These are phyloP conservation scores for Panagrolaimus sp. DNA, from an alignment of 1,140 invertebrate genomes.

Conservation along the genomic window DNA sequence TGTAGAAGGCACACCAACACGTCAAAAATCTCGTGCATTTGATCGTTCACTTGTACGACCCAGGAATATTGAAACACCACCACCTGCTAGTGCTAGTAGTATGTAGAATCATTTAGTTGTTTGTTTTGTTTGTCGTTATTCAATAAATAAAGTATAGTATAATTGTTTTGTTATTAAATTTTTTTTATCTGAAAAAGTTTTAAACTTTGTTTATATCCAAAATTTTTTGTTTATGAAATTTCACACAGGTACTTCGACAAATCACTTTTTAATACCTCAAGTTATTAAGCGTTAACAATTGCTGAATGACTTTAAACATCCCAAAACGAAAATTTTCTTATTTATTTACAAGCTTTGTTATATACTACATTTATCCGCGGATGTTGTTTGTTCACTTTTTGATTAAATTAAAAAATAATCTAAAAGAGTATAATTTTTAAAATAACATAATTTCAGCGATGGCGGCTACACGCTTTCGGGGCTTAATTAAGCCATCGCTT, in stretches of 20 bases:
- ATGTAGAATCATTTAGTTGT: conserved; percentile 2
- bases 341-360: neutral
- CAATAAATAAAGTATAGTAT: conserved; percentile 1
- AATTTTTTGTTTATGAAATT: conserved; percentile 1
- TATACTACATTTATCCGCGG: neutral
- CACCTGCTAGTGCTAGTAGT: conserved; percentile 1
- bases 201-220: neutral
- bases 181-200: neutral
- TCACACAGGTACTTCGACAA: neutral
- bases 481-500: conserved; percentile 12
- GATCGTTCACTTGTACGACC: conserved; percentile 18
- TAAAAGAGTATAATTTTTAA: neutral
- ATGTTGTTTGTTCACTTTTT: too few relatives aligned
- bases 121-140: conserved; percentile 11
- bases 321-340: neutral
- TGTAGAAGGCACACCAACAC: conserved; percentile 28
- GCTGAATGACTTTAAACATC: neutral
- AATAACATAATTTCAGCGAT: conserved; percentile 2
- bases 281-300: too few relatives aligned
- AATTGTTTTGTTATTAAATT: neutral
- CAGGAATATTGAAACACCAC: neutral
- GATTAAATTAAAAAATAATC: too few relatives aligned
- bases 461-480: conserved; percentile 11
- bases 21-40: conserved; percentile 28
- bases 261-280: too few relatives aligned